Evolutionary conservation across 2,113 vertebrate genomes (phyloP).

Genomic region (Nestor notabilis): DNA sequence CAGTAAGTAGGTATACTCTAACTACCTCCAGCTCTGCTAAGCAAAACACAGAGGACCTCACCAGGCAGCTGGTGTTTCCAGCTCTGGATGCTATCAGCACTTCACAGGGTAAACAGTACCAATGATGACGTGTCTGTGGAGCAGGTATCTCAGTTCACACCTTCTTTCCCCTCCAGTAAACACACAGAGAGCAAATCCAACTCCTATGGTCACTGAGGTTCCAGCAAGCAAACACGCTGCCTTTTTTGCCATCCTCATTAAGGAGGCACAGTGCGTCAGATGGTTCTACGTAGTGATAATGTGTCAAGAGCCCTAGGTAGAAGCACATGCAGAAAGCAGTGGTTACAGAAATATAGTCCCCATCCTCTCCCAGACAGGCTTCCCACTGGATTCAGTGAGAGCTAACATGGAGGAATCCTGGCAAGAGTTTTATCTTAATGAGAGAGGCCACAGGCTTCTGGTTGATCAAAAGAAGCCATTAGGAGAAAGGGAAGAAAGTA

Average conservation of each 20-base stretch:
- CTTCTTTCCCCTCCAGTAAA: neutral
- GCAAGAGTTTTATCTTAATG: neutral
- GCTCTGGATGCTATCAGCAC: neutral
- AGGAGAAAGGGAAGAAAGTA: neutral
- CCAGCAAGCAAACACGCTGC: neutral
- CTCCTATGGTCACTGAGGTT: neutral
- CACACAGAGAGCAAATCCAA: neutral
- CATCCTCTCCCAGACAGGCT: neutral
- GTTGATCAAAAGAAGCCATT: neutral
- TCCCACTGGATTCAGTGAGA: neutral
- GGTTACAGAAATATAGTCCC: neutral
- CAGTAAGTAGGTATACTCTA: neutral
- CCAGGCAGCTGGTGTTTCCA: neutral
- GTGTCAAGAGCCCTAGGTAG: neutral
- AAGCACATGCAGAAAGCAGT: neutral
- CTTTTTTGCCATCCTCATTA: neutral
- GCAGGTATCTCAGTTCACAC: neutral
- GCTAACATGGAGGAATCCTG: neutral
- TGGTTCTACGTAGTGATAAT: neutral
- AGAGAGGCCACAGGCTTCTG: neutral
- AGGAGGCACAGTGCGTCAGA: neutral
- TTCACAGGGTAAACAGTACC: neutral
- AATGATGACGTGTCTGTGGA: rapidly evolving
- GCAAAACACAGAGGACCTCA: neutral
- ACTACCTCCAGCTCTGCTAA: neutral